A percentile compares a stretch with the other conserved stretches of the same genome.
phyloP scores from a whole-genome alignment of 2,797 vertebrate genomes.

The Phylloscopus collybita region DNA sequence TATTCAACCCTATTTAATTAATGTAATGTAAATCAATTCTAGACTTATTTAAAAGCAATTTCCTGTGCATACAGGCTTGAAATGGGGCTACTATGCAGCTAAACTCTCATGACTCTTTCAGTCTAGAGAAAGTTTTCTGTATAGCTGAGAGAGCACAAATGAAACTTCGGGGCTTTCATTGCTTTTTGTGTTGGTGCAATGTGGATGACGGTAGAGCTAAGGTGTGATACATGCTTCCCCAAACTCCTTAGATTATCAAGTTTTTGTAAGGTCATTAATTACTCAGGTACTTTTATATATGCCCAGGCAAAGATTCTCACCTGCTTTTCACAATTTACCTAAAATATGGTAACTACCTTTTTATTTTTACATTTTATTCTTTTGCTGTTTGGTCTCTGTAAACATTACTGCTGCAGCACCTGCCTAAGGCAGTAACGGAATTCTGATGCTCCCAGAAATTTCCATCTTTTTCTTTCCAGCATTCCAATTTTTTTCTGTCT shows the following conservation, averaged over 20 bases:
- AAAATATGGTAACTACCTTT: not conserved
- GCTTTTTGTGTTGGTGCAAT: not conserved
- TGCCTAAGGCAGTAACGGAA: not conserved
- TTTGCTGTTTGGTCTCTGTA: not conserved
- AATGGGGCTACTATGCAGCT: not conserved
- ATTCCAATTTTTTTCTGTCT: not conserved
- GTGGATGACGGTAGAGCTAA: not conserved
- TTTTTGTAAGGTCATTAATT: not conserved
- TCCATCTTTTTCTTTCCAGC: not conserved
- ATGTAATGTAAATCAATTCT: not conserved
- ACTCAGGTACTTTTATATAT: not conserved
- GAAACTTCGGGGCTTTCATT: not conserved
- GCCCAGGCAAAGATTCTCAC: not conserved
- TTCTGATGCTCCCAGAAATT: not conserved
- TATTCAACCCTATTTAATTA: not conserved
- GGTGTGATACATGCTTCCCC: not conserved
- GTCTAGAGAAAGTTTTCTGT: not conserved
- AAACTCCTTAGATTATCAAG: not conserved
- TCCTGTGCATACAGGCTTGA: not conserved
- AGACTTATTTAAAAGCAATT: not conserved
- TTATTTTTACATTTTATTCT: not conserved
- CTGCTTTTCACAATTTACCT: not conserved
- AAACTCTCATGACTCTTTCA: not conserved
- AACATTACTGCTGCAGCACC: not conserved
- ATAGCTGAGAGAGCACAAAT: not conserved